Evolutionary conservation across 2,888 invertebrate species (phyloP), one percentile per base, ranked within the genome.

Genomic region (Orthosia cruda): DNA sequence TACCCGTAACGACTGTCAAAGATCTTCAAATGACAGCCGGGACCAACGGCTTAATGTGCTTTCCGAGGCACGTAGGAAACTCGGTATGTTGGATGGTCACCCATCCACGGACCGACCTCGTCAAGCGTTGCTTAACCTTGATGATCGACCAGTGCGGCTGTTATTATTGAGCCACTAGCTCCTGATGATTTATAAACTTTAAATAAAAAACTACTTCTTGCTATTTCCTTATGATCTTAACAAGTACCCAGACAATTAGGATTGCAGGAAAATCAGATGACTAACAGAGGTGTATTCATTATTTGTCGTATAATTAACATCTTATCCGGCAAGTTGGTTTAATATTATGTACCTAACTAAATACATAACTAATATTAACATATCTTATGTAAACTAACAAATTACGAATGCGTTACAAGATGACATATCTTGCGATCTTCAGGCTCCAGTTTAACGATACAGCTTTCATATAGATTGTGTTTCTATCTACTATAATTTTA

Each of bases 241-340:
- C 26, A 82, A 59, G 54, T 71, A 77, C 32, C 15, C 47, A 64
- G 20, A 69, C 49, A 20, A 69, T 26, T 18, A 57, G 52, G 58
- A 61, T 59, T 74, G 64, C 80, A 68, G 80, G 74, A 81, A 84
- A 71, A 80, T 65, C 52, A 5, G 65, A 71, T 80, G 84, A 71
- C 70, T 84, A 71, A 71, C 26, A 58, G 49, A 49, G 11, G 13
- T 68, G 13, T 54, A 58, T 61, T 81, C 45, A 49, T 77, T 80
- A 83, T 83, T 83, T 83, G 32, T 55, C 54, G 16, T 66, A 69
- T 54, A 83, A 78, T 83, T 80, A 66, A 71, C 78, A 80, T 83
- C 83, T 57, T 59, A 40, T 18, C 61, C 76, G 67, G 57, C 18
- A 67, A 67, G 66, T 75, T 66, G n/a, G 50, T 61, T 74, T 74